Base-by-base conservation (phyloP, 2,888 invertebrate genomes). In the Andrena camellia region DNA sequence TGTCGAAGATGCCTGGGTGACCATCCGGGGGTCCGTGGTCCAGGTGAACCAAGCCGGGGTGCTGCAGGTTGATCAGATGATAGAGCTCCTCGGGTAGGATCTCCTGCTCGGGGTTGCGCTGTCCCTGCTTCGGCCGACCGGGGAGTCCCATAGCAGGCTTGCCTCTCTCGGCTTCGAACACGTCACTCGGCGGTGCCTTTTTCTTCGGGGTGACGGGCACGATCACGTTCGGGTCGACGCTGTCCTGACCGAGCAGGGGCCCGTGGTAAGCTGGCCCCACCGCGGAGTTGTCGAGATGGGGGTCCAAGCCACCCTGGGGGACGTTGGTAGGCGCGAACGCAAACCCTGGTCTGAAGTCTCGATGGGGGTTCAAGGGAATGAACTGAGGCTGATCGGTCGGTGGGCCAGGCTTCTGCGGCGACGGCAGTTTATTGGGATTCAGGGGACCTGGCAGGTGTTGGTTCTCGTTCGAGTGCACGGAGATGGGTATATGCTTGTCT, bases 21-120 rank as follows among this genome's bases (percentile, higher is more conserved):
- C 88, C 91, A 0, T 91, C 90, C 0, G 91, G 91, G 0, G 89
- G 89, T 0, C 68, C 78, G 60, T 91, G 89, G 23, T 93, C 90
- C 54, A 93, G 74, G 5, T 91, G 90, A 3, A 92, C 89, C 17
- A 93, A 71, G 0, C 91, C 94, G 5, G 94, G 93, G 83, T 94
- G 93, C 26, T 93, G 93, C 2, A 91, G 87, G 64, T 92, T 93
- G 8, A 93, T 92, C 69, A 93, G 72, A 74, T 91, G 93, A 57
- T 93, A 92, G 0, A 94, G 81, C 31, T 93, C 92, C 2, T 93
- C 93, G 0, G 92, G 91, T 1, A 92, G 78, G 7, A 88, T 87
- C 29, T 92, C 92, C 57, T 88, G 29, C 62, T 78, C 89, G 2
- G 88, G 84, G 54, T 87, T 85, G 31, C 88, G 85, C 20, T 88